Base-by-base conservation (phyloP, 2,797 vertebrate species). In the Sardinella longiceps region DNA sequence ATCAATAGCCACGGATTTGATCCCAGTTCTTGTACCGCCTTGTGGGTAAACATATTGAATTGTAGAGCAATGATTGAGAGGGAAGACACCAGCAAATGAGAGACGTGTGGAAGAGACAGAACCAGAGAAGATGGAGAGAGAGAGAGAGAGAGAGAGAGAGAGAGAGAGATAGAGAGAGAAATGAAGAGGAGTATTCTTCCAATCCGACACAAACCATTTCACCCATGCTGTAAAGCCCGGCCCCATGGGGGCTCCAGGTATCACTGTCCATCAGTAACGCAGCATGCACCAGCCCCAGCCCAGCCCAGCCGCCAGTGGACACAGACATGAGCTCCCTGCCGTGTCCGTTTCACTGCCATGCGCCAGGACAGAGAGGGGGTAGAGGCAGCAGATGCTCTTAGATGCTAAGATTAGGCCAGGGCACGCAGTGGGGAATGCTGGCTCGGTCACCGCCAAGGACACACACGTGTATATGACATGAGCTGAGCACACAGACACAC, bases 341-440 rank as follows among this genome's bases (percentile, higher is more conserved):
- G 70, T 43, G 33, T 77, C 37, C 70, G 43, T 43, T 39, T 77
- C 70, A 77, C 33, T 37, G 37, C 15, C 37, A 43, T 37, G 1
- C 18, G 70, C 18, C 70, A 77, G 70, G 30, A 18, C 33, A 18
- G 66, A 2, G 37, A 77, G 7, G 70, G 18, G 70, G 20, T 20
- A 77, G 37, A 77, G 70, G 70, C 33, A 33, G 70, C 70, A 77
- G 70, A 39, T 77, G 70, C 37, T 43, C 10, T 77, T 77, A 77
- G 70, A 77, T 77, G 70, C 70, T 77, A 43, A 77, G 70, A 77
- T 77, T 77, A 43, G 70, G 70, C 37, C 63, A 30, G 12, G 30
- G 37, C 37, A 39, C 33, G 39, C 70, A 39, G 70, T 7, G 18
- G 15, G 33, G 37, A 9, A 33, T 23, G 33, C 70, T 43, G 70